A percentile compares a stretch with the other conserved stretches of the same genome.
Conservation (phyloP, 2,888 invertebrate genomes). For the Oxycera nigricornis region DNA sequence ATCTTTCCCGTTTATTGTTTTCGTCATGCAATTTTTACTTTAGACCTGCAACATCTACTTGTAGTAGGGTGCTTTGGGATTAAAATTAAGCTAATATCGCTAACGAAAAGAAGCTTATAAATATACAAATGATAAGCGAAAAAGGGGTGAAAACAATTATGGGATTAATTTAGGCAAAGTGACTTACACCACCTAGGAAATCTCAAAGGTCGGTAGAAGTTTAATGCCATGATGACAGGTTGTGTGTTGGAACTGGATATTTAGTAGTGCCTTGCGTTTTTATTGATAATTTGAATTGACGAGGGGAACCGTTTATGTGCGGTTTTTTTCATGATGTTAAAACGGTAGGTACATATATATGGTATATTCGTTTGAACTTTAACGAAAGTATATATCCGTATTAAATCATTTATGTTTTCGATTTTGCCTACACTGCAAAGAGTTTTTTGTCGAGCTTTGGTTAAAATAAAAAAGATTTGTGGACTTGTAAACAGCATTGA, state of each 20-base stretch:
- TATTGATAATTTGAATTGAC: conserved; percentile 27
- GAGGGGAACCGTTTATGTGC: conserved; percentile 7
- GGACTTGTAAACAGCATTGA: too few relatives aligned
- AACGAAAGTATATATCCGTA: too few relatives aligned
- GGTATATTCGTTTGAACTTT: too few relatives aligned
- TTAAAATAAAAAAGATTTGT: too few relatives aligned
- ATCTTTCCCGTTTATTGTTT: conserved; percentile 46
- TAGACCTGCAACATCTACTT: neutral
- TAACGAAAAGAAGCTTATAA: conserved; percentile 38
- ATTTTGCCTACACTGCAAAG: too few relatives aligned
- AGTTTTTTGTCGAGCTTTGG: too few relatives aligned
- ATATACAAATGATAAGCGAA: conserved; percentile 45
- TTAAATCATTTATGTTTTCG: too few relatives aligned
- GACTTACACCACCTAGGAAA: conserved; percentile 34
- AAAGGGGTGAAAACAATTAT: conserved; percentile 47
- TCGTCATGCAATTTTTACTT: conserved; percentile 42
- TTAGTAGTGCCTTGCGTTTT: conserved; percentile 14
- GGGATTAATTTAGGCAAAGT: conserved; percentile 48
- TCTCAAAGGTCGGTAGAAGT: neutral
- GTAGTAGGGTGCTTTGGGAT: conserved; percentile 34
- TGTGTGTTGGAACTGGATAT: too few relatives aligned
- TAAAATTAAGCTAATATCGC: conserved; percentile 43
- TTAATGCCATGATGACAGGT: conserved; percentile 4
- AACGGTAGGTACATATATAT: too few relatives aligned
- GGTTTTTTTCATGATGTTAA: too few relatives aligned